Base-by-base conservation (phyloP, 2,888 invertebrate genomes). In the Lagria hirta region DNA sequence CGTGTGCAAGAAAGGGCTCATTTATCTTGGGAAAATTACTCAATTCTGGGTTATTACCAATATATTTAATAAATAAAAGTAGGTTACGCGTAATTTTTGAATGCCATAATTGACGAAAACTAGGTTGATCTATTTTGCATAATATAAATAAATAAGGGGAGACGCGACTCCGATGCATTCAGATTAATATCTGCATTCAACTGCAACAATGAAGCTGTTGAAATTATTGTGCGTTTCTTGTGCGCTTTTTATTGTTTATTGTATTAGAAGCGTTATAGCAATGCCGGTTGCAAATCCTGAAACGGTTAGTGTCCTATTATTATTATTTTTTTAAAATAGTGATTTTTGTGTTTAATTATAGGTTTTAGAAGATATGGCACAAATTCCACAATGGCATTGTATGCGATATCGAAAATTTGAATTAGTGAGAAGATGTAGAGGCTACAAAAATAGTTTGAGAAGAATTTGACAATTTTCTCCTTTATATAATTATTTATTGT, bases 321-420 rank as follows among this genome's bases (percentile, higher is more conserved):
- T 11, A 12, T 15, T n/a, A 16, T 15, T 32, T 32, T 12, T 21
- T 13, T 6, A 13, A 10, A 5, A 26, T 23, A 42, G 16, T 10
- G 20, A 12, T 14, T 32, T n/a, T 12, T 21, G 13, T 32, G 16
- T 24, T 26, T 21, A 10, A 6, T 24, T 13, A 38, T 77, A 88
- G 80, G 82, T 84, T 20, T 72, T 84, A 32, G 82, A 85, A 55
- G 78, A 79, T 20, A 87, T 88, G 86, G 76, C 81, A 50, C 81
- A 86, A 70, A 80, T 88, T 44, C 88, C 89, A 1, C 88, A 88
- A 65, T 88, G 86, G 86, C 88, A 89, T 67, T 89, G 88, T 68
- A 77, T 88, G 71, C 77, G 88, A 53, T 88, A 88, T 72, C 78
- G 88, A 48, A 86, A 86, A 60, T 85, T 86, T 62, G 87, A 88